Base-by-base conservation (phyloP, 2,888 invertebrate species). In the Andrena praecox region DNA sequence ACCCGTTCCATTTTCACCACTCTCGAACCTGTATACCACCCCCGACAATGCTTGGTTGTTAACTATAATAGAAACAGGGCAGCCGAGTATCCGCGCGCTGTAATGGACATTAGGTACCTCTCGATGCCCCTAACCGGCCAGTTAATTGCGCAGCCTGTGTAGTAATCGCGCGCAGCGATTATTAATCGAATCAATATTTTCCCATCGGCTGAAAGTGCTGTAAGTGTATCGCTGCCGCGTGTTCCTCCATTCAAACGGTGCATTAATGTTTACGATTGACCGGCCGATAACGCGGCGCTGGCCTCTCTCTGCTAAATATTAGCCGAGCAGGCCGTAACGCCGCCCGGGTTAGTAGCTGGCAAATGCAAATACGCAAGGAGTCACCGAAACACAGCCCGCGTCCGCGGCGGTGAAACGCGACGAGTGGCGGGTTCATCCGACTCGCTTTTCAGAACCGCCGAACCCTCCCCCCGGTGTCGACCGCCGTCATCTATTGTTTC, bases 401-500 rank as follows among this genome's bases (percentile, higher is more conserved):
- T 35, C 60, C 42, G 50, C 42, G 16, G 42, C 42, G 42, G 42
- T 42, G 69, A 67, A 64, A 48, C 60, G 77, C 64, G 71, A 7
- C 71, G 77, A 74, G 79, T 67, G 71, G 64, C 66, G 74, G 67
- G 59, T 79, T 77, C 83, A 78, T 87, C 77, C 83, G 50, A 42
- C 77, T 88, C 86, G 82, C 85, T 88, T 90, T 85, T 84, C 79
- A 86, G 73, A 35, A 24, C 31, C 35, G 20, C 56, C 80, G 54
- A 6, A 27, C 64, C 35, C n/a, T n/a, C n/a, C 42, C n/a, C 16
- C 66, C 76, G 66, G 64, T 75, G 63, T 42, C 77, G 62, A 35
- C 73, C 67, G 72, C 75, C 85, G 85, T 88, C 89, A 90, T 91
- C 93, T 90, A 93, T 93, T 93, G 94, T 94, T 93, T 93, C 92